These are phyloP conservation scores for Spodoptera littoralis DNA, from an alignment of 2,888 invertebrate species.

Conservation along the genomic window DNA sequence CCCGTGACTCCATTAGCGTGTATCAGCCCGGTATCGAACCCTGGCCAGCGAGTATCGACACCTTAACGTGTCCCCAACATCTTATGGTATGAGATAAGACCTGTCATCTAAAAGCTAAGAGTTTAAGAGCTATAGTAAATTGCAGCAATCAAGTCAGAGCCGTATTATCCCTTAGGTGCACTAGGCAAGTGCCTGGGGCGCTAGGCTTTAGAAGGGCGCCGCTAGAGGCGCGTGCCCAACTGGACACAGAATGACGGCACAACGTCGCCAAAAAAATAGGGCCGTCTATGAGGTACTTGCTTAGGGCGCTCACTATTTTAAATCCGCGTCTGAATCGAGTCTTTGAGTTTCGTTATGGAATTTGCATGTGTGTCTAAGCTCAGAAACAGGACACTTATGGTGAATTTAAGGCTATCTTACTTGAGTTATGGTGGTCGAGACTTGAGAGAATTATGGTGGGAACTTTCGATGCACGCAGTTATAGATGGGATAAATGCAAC, in stretches of 20 bases:
- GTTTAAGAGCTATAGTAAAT: slow-evolving; percentile 78
- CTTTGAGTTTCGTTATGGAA: slow-evolving; percentile 54
- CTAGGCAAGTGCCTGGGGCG: too few relatives aligned
- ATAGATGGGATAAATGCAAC: too few relatives aligned
- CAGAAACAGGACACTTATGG: slow-evolving; percentile 12
- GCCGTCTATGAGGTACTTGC: too few relatives aligned
- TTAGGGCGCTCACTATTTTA: too few relatives aligned
- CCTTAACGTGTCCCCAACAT: slow-evolving; percentile 71
- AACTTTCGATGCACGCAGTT: not conserved
- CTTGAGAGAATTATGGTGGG: not conserved
- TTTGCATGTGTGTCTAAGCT: slow-evolving; percentile 41
- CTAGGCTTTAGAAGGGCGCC: too few relatives aligned
- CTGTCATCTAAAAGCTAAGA: slow-evolving; percentile 75
- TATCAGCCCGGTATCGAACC: slow-evolving; percentile 74
- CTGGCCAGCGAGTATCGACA: slow-evolving; percentile 68
- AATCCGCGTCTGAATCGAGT: slow-evolving; percentile 46
- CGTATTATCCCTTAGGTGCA: too few relatives aligned
- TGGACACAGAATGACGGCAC: too few relatives aligned
- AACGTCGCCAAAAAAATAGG: too few relatives aligned
- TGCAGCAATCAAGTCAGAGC: slow-evolving; percentile 56
- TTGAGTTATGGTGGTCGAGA: slow-evolving; percentile 10
- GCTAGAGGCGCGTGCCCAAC: too few relatives aligned
- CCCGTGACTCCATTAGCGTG: slow-evolving; percentile 82
- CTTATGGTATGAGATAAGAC: slow-evolving; percentile 72
- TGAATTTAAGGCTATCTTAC: slow-evolving; percentile 23